phyloP scores from a whole-genome alignment of 2,888 invertebrate genomes.

The Archaeoteleia sp. region DNA sequence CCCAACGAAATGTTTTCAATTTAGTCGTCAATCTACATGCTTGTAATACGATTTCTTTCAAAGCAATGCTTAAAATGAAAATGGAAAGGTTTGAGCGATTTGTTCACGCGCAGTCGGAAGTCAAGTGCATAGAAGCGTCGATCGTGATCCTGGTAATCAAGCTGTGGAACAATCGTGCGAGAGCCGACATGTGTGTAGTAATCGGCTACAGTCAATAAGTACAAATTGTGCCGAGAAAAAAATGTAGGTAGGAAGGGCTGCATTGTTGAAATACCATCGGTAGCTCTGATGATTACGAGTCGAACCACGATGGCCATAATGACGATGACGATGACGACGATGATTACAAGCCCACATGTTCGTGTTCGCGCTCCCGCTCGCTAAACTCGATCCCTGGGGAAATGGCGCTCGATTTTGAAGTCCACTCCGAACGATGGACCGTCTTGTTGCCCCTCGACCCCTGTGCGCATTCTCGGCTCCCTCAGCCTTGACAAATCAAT shows the following conservation, averaged over 20 bases:
- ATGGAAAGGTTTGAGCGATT: too few relatives aligned
- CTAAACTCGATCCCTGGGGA: slow-evolving; percentile 48
- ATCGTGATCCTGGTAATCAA: slow-evolving; percentile 40
- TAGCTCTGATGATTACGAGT: too few relatives aligned
- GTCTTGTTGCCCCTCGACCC: slow-evolving; percentile 47
- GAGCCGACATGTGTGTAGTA: slow-evolving; percentile 25
- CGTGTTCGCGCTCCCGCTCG: slow-evolving; percentile 62
- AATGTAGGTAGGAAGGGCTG: slow-evolving; percentile 16
- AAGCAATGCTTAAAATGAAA: too few relatives aligned
- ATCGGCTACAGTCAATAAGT: slow-evolving; percentile 45
- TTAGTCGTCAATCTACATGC: too few relatives aligned
- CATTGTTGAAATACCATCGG: too few relatives aligned
- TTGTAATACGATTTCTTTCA: too few relatives aligned
- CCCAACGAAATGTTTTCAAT: too few relatives aligned
- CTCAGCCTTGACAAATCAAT: slow-evolving; percentile 70
- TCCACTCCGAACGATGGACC: slow-evolving; percentile 60
- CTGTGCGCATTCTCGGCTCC: slow-evolving; percentile 16
- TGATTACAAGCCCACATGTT: slow-evolving; percentile 70
- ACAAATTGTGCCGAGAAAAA: slow-evolving; percentile 39
- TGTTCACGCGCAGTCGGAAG: too few relatives aligned
- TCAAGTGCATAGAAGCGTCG: too few relatives aligned
- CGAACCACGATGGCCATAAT: slow-evolving; percentile 24
- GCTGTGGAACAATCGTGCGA: slow-evolving; percentile 40
- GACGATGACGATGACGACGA: slow-evolving; percentile 57
- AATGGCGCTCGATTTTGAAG: slow-evolving; percentile 63